phyloP scores from a whole-genome alignment of 1,140 invertebrate genomes.

The Trypoxylus dichotomus region DNA sequence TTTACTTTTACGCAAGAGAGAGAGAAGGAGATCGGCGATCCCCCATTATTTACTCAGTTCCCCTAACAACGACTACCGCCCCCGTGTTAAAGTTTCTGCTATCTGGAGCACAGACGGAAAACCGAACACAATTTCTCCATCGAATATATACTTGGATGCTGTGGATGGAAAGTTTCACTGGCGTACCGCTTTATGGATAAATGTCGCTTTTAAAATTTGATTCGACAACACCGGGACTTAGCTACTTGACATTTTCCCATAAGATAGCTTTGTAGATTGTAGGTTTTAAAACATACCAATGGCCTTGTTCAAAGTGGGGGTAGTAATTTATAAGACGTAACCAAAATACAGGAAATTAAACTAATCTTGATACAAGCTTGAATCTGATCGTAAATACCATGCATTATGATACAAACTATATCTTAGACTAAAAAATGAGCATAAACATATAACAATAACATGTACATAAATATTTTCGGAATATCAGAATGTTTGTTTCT shows the following conservation, averaged over 20 bases:
- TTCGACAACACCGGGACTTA: not conserved
- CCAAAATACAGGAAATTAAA: too few species aligned
- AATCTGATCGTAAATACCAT: too few species aligned
- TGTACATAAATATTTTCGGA: too few species aligned
- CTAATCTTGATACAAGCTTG: too few species aligned
- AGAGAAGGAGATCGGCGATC: not conserved
- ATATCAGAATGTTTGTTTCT: too few species aligned
- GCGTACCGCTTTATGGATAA: conserved; percentile 19
- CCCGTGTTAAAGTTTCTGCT: conserved; percentile 2
- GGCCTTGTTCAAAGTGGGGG: too few species aligned
- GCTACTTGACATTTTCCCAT: not conserved
- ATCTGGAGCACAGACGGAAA: not conserved
- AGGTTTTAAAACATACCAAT: not conserved
- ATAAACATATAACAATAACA: too few species aligned
- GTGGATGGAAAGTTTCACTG: conserved; percentile 2
- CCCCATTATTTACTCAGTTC: not conserved
- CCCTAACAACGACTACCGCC: not conserved
- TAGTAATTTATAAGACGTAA: too few species aligned
- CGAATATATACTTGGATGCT: conserved; percentile 16
- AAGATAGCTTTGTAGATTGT: not conserved
- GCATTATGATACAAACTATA: too few species aligned
- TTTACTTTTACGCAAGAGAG: conserved; percentile 4
- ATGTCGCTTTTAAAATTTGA: conserved; percentile 15
- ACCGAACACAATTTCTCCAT: conserved; percentile 23
- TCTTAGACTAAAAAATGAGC: too few species aligned